phyloP scores from a whole-genome alignment of 2,888 invertebrate species.

The Tinea pellionella region DNA sequence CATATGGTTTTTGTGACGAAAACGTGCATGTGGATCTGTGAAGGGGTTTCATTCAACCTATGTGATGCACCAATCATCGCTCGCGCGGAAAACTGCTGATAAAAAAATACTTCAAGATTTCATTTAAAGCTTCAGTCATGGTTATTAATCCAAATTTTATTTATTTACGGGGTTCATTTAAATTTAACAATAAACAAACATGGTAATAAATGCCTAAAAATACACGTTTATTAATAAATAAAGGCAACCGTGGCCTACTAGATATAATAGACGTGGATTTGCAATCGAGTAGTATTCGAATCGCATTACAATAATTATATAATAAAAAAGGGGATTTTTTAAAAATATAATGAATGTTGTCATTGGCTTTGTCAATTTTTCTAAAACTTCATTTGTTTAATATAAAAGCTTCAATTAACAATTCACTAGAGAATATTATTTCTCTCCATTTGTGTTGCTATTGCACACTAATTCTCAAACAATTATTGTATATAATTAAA shows the following conservation, averaged over 20 bases:
- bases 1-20: not conserved
- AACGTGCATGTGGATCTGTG: not conserved
- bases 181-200: too few species aligned
- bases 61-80: constrained; percentile 13
- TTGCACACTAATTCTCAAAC: not conserved
- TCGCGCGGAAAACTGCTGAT: constrained; percentile 13
- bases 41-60: not conserved
- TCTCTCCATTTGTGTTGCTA: not conserved
- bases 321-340: too few species aligned
- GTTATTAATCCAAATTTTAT: not conserved
- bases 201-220: too few species aligned
- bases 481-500: not conserved
- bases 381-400: too few species aligned
- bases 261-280: too few species aligned
- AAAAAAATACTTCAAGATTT: not conserved
- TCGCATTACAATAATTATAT: too few species aligned
- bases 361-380: too few species aligned
- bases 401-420: not conserved
- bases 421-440: not conserved
- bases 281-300: too few species aligned
- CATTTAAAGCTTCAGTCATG: not conserved
- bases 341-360: too few species aligned
- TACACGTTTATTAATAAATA: too few species aligned
- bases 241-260: too few species aligned
- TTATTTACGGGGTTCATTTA: too few species aligned